A percentile compares a stretch with the other conserved stretches of the same genome.
phyloP scores from a whole-genome alignment of 1,140 invertebrate genomes.

The Belonocnema kinseyi region DNA sequence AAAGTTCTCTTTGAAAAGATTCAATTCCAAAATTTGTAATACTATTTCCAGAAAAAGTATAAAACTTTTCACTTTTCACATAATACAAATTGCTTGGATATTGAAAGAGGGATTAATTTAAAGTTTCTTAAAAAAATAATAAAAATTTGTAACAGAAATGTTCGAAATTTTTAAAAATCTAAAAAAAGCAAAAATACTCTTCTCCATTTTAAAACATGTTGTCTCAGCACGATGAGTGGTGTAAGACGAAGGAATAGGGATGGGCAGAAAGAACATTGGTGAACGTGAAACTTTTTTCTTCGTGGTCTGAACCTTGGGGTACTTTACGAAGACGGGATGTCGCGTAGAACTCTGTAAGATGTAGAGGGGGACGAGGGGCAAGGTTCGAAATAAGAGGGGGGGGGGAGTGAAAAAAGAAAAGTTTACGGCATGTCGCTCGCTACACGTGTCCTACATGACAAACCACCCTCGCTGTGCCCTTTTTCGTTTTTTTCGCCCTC shows the following conservation, averaged over 20 bases:
- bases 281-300: neutral
- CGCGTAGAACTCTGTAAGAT: neutral
- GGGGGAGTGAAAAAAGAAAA: constrained; percentile 38
- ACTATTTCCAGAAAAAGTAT: no score
- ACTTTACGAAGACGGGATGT: neutral
- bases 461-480: constrained; percentile 38
- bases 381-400: neutral
- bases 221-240: no score
- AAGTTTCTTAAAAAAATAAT: no score
- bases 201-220: no score
- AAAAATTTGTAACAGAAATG: no score
- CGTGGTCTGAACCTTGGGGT: neutral
- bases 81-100: no score
- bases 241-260: neutral
- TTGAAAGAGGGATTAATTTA: no score
- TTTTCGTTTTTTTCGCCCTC: constrained; percentile 34
- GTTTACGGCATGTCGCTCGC: constrained; percentile 51
- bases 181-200: no score
- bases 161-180: no score
- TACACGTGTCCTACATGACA: constrained; percentile 58
- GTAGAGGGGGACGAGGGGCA: neutral
- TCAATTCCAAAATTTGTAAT: no score
- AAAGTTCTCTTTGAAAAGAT: no score
- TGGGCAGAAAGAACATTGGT: neutral
- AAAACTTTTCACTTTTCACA: no score